Evolutionary conservation across 2,113 vertebrate species (phyloP).

Genomic region (Salvator merianae): DNA sequence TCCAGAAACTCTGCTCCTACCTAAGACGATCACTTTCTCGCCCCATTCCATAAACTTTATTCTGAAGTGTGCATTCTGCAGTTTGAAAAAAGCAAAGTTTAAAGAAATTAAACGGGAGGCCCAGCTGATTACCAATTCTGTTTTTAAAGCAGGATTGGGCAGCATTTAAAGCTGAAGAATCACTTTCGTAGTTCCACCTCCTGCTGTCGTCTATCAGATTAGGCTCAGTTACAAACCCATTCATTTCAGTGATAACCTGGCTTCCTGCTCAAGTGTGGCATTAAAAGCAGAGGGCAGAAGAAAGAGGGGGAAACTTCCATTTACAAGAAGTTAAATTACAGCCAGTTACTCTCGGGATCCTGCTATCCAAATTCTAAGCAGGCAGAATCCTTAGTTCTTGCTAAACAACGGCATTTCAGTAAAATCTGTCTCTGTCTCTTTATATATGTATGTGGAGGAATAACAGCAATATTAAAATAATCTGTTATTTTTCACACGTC

Average conservation of each 20-base stretch:
- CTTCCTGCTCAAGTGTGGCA: slow-evolving; percentile 27
- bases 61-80: slow-evolving; percentile 20
- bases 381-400: neutral
- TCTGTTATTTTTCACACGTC: neutral
- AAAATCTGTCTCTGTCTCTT: neutral
- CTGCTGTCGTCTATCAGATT: slow-evolving; percentile 60
- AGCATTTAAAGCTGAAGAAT: slow-evolving; percentile 52
- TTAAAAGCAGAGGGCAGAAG: neutral
- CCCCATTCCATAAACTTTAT: slow-evolving; percentile 27
- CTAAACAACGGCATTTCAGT: slow-evolving; percentile 17
- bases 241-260: slow-evolving; percentile 48
- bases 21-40: neutral
- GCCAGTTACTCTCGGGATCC: neutral
- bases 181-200: slow-evolving; percentile 49
- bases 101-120: slow-evolving; percentile 58
- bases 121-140: slow-evolving; percentile 62
- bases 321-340: slow-evolving; percentile 36
- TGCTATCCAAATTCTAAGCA: neutral
- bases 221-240: slow-evolving; percentile 55
- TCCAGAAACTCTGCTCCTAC: neutral
- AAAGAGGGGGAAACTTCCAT: slow-evolving; percentile 26
- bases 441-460: neutral
- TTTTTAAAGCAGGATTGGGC: slow-evolving; percentile 54
- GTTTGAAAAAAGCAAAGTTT: slow-evolving; percentile 60
- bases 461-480: neutral